These are phyloP conservation scores for Oryzias woworae DNA, from an alignment of 2,113 vertebrate species.

Conservation along the genomic window DNA sequence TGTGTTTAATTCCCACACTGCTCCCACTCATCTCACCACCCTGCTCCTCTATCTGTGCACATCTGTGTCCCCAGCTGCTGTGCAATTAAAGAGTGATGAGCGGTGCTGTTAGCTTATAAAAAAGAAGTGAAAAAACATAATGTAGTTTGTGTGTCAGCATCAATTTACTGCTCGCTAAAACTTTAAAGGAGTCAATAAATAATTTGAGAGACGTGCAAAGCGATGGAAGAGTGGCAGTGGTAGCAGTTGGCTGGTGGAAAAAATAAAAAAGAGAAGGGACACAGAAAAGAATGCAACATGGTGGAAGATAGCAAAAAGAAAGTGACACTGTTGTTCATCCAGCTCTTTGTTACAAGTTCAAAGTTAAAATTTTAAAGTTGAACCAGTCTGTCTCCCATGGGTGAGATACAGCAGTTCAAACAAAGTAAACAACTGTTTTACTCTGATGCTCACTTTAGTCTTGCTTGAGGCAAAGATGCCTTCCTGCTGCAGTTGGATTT, in stretches of 20 bases:
- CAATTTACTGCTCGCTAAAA: constrained; percentile 84
- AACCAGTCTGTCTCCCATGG: constrained; percentile 81
- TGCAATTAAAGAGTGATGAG: constrained; percentile 80
- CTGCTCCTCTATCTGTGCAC: constrained; percentile 63
- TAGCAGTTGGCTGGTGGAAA: constrained; percentile 44
- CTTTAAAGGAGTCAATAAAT: constrained; percentile 85
- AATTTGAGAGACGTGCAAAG: constrained; percentile 79
- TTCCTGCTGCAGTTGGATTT: constrained; percentile 69
- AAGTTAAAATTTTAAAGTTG: constrained; percentile 84
- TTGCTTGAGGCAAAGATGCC: constrained; percentile 88
- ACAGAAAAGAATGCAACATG: constrained; percentile 49
- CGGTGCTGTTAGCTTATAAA: constrained; percentile 74
- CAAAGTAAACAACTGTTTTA: constrained; percentile 90
- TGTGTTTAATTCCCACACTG: constrained; percentile 37
- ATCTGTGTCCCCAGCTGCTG: constrained; percentile 70
- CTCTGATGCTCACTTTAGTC: constrained; percentile 90
- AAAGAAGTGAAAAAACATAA: constrained; percentile 72
- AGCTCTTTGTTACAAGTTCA: constrained; percentile 80
- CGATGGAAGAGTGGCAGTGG: constrained; percentile 37
- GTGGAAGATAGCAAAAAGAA: constrained; percentile 46
- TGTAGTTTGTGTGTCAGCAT: constrained; percentile 86
- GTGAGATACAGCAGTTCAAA: constrained; percentile 87
- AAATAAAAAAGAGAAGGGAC: not conserved
- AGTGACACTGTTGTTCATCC: constrained; percentile 86
- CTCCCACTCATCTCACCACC: constrained; percentile 49